A percentile compares a stretch with the other conserved stretches of the same genome.
Evolutionary conservation across 1,140 invertebrate genomes (phyloP).

Genomic region (Oreohelix idahoensis): DNA sequence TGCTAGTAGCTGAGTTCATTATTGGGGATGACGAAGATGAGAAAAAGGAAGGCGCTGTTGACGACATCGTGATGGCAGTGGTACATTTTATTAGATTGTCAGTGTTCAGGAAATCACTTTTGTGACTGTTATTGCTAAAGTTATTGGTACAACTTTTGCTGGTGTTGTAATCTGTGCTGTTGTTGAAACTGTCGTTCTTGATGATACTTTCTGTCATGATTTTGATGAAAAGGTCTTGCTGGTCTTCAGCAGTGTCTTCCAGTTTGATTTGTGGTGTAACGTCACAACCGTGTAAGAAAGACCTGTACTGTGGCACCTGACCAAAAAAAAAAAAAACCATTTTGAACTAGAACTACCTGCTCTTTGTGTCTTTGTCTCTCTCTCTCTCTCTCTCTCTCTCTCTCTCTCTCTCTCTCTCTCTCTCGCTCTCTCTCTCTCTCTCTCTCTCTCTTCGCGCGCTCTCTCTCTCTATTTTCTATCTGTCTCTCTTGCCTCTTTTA

Average conservation of each 20-base stretch:
- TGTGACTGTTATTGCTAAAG: not conserved
- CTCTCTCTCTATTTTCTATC: not conserved
- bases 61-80: not conserved
- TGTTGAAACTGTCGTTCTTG: not conserved
- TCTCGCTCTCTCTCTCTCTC: not conserved
- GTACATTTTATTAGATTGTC: not conserved
- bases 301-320: not conserved
- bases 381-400: not conserved
- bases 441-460: not conserved
- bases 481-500: not conserved
- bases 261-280: not conserved
- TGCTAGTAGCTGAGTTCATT: not conserved
- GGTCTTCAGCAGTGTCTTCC: not conserved
- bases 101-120: not conserved
- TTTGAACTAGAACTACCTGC: not conserved
- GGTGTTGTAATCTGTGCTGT: not conserved
- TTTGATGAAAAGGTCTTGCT: not conserved
- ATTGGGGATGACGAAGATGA: not conserved
- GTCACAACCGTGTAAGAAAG: not conserved
- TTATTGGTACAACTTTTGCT: not conserved
- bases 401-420: not conserved
- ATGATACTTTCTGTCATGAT: not conserved
- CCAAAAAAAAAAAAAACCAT: not conserved
- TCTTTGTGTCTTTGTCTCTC: not conserved
- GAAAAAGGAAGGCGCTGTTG: not conserved